Percentiles rank a stretch among this genome's conserved stretches.
Conservation (phyloP, 2,888 invertebrate genomes). For the Neocrepidodera transversa region DNA sequence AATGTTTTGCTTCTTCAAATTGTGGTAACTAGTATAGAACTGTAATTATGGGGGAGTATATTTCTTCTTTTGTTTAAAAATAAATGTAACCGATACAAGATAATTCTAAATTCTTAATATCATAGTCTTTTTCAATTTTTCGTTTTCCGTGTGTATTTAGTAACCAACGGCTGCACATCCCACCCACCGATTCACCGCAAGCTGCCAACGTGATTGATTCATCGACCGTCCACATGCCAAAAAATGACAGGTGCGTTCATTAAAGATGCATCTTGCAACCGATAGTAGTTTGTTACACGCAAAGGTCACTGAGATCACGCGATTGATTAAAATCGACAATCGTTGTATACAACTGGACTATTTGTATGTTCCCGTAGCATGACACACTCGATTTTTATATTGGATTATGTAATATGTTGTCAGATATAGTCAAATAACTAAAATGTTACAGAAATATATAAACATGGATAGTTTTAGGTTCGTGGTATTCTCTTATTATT, state of each 20-base stretch:
- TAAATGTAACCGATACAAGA: too few species aligned
- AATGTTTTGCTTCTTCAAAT: too few species aligned
- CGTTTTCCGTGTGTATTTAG: too few species aligned
- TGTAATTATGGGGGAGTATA: too few species aligned
- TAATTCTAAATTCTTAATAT: too few species aligned
- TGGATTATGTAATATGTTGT: not conserved
- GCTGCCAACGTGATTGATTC: constrained; percentile 1
- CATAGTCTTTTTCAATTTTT: too few species aligned
- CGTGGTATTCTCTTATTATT: too few species aligned
- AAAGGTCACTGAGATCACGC: constrained; percentile 52
- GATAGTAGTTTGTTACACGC: constrained; percentile 43
- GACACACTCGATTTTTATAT: constrained; percentile 2
- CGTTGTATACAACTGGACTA: not conserved
- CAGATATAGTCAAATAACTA: too few species aligned
- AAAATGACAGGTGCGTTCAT: constrained; percentile 47
- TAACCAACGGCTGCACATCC: not conserved
- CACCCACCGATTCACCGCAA: not conserved
- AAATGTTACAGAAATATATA: too few species aligned
- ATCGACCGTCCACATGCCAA: constrained; percentile 25
- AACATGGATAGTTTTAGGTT: too few species aligned
- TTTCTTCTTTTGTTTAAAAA: too few species aligned
- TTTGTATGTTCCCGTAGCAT: constrained; percentile 3
- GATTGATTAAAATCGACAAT: constrained; percentile 37
- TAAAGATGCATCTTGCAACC: constrained; percentile 43
- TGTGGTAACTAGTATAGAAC: too few species aligned